Evolutionary conservation across 2,113 vertebrate species (phyloP).

Genomic region (Bubo scandiacus): DNA sequence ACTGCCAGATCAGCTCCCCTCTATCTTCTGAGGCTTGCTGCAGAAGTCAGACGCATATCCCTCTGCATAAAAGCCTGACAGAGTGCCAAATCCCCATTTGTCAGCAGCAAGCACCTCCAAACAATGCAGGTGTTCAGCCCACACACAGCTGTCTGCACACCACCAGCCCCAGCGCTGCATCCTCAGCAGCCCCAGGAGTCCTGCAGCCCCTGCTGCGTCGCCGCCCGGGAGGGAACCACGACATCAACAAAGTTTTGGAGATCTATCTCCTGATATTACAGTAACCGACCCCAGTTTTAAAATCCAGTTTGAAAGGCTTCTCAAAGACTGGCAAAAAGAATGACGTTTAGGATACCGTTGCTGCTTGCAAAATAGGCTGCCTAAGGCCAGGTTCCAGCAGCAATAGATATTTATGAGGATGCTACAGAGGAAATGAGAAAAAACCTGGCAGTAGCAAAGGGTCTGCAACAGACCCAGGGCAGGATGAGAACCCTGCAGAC

Average conservation of each 20-base stretch:
- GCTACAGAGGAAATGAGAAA: neutral
- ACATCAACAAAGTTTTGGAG: fast-evolving
- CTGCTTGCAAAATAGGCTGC: neutral
- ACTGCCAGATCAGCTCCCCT: neutral
- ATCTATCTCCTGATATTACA: neutral
- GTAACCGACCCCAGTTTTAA: neutral
- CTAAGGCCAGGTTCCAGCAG: neutral
- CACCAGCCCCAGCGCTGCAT: neutral
- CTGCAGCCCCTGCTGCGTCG: neutral
- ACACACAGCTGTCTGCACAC: neutral
- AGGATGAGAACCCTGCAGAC: neutral
- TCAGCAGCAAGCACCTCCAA: neutral
- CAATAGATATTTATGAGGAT: neutral
- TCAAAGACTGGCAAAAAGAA: neutral
- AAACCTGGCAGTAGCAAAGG: neutral
- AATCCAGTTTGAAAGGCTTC: neutral
- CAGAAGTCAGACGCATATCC: neutral
- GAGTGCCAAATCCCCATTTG: neutral
- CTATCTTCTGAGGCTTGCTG: neutral
- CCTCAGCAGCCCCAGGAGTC: fast-evolving
- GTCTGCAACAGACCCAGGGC: neutral
- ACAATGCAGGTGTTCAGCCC: neutral
- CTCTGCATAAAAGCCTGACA: neutral
- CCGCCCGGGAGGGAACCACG: neutral
- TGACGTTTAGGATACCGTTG: neutral